These are phyloP conservation scores for Gandaritis pyraliata DNA, from an alignment of 2,888 invertebrate species.

Conservation along the genomic window DNA sequence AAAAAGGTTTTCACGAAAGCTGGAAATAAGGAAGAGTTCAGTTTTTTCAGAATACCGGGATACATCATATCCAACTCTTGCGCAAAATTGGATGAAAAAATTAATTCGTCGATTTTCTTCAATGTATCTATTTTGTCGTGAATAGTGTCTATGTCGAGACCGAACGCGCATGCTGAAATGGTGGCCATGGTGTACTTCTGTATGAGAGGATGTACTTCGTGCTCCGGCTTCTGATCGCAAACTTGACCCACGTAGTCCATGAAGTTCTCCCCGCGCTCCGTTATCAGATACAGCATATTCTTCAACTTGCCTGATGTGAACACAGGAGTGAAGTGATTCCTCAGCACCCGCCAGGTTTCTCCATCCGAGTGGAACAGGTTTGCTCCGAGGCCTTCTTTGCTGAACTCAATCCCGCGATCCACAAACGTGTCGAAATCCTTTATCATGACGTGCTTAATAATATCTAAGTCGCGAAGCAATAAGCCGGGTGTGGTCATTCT, in stretches of 20 bases:
- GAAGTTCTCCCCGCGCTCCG: constrained; percentile 50
- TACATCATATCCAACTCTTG: constrained; percentile 52
- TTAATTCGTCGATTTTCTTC: too few relatives aligned
- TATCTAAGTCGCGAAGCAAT: constrained; percentile 59
- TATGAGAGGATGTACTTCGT: constrained; percentile 43
- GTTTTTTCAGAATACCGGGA: constrained; percentile 46
- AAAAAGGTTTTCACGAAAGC: too few relatives aligned
- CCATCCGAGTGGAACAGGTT: constrained; percentile 59
- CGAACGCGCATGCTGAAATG: constrained; percentile 45
- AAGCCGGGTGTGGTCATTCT: constrained; percentile 56
- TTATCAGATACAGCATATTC: constrained; percentile 48
- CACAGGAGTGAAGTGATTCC: constrained; percentile 53
- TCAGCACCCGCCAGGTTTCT: constrained; percentile 54
- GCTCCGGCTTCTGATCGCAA: constrained; percentile 35
- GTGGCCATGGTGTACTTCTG: constrained; percentile 49
- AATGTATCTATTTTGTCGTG: too few relatives aligned
- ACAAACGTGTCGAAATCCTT: constrained; percentile 61
- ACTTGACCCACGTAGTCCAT: constrained; percentile 47
- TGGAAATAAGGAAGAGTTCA: constrained; percentile 48
- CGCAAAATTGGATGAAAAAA: too few relatives aligned
- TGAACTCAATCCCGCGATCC: constrained; percentile 55
- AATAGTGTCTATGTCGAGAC: constrained; percentile 47
- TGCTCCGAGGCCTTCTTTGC: constrained; percentile 53
- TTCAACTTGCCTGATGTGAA: constrained; percentile 61
- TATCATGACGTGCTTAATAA: constrained; percentile 57